These are phyloP conservation scores for Helicoverpa zea DNA, from an alignment of 1,140 invertebrate species.

Conservation along the genomic window DNA sequence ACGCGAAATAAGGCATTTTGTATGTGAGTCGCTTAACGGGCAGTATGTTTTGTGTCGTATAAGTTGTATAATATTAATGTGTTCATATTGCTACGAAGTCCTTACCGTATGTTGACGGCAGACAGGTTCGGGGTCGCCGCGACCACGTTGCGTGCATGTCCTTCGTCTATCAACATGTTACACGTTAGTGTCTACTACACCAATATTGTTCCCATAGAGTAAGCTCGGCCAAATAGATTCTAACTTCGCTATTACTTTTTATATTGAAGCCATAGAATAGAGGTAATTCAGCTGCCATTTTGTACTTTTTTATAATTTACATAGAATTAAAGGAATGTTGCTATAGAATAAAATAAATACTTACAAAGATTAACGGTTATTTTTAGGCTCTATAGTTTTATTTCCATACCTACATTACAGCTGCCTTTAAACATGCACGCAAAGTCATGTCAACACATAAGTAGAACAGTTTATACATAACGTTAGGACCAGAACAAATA, in stretches of 20 bases:
- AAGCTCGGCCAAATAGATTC: slow-evolving; percentile 80
- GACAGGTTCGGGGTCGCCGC: slow-evolving; percentile 62
- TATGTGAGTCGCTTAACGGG: slow-evolving; percentile 70
- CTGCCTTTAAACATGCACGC: slow-evolving; percentile 75
- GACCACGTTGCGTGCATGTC: slow-evolving; percentile 66
- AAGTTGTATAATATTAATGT: slow-evolving; percentile 47
- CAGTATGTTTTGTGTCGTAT: slow-evolving; percentile 66
- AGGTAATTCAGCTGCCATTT: slow-evolving; percentile 77
- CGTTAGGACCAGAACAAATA: slow-evolving; percentile 5
- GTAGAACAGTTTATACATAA: slow-evolving; percentile 13
- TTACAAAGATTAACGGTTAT: slow-evolving; percentile 58
- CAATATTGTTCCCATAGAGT: slow-evolving; percentile 84
- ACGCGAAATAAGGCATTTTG: slow-evolving; percentile 84
- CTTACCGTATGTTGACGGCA: slow-evolving; percentile 55
- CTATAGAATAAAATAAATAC: slow-evolving; percentile 60
- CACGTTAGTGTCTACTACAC: slow-evolving; percentile 61
- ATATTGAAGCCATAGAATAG: slow-evolving; percentile 53
- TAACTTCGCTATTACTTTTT: slow-evolving; percentile 51
- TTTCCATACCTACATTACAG: slow-evolving; percentile 73
- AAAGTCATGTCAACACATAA: slow-evolving; percentile 52
- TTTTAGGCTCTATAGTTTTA: slow-evolving; percentile 68
- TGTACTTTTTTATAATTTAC: slow-evolving; percentile 62
- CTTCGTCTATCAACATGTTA: slow-evolving; percentile 57
- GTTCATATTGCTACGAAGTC: slow-evolving; percentile 30
- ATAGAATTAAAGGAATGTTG: slow-evolving; percentile 54